Evolutionary conservation across 1,140 invertebrate species (phyloP), one percentile per base, ranked within the genome.

Genomic region (Apis florea): DNA sequence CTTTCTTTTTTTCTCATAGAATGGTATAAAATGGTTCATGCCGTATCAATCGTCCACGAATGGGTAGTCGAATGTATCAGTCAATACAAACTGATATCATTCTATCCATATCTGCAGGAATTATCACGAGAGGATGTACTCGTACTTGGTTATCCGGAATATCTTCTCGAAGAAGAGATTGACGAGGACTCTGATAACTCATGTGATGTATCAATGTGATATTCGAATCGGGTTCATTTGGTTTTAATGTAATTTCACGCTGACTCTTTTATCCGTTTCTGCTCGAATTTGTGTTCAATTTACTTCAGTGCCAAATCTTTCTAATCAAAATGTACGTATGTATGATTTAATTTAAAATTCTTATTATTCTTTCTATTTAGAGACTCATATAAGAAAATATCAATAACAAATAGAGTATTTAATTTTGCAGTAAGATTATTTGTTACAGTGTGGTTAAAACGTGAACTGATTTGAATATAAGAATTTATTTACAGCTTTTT

Each of bases 51-150:
- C 24, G 54, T 53, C 24, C 73, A 87, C 58, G 89, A 90, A 24
- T 93, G 92, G 92, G 58, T 91, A 5, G 82, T 91, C 0, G 89
- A 92, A 47, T 83, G 91, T 78, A 90, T 93, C 67, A 88, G 91
- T 77, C 88, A 87, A 21, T 93, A 91, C 70, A 87, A 76, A 79
- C 66, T 92, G 69, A 58, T 91, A 40, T 87, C 89, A 6, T 79
- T 91, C 26, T 72, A 68, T 0, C n/a, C 75, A 6, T 92, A 90
- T 24, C 82, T 90, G 5, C 74, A 83, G 24, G 83, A 84, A 76
- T 70, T 79, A 11, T 75, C 40, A 31, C 8, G 78, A 1, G 56
- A 85, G 66, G 82, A 83, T 1, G 78, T 68, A 15, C 64, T 31
- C 3, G 40, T 61, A 0, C 66, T 88, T 1, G 80, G 80, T 8